Evolutionary conservation across 2,888 invertebrate species (phyloP).

Genomic region (Pyrgus malvae): DNA sequence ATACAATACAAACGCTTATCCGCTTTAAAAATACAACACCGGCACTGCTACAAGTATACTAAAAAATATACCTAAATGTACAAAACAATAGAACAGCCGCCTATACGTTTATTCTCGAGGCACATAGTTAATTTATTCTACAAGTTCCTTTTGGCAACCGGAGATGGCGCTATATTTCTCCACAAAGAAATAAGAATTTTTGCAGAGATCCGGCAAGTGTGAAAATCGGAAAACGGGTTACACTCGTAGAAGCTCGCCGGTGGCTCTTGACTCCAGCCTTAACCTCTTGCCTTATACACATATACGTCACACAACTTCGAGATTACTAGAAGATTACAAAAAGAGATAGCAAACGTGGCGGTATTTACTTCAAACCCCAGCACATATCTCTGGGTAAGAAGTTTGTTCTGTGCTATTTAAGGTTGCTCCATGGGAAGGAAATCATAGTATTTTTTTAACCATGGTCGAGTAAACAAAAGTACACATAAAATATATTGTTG

Average conservation of each 20-base stretch:
- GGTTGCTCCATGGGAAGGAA: too few species aligned
- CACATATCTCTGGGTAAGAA: too few species aligned
- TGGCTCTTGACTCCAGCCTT: conserved; percentile 45
- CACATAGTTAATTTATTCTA: conserved; percentile 19
- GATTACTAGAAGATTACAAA: conserved; percentile 30
- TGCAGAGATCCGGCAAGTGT: conserved; percentile 42
- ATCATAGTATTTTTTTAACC: too few species aligned
- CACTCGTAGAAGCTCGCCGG: conserved; percentile 42
- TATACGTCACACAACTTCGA: conserved; percentile 30
- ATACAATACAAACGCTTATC: too few species aligned
- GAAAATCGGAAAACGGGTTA: conserved; percentile 48
- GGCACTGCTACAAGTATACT: background rate
- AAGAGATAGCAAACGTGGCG: too few species aligned
- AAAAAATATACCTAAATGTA: background rate
- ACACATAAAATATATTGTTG: too few species aligned
- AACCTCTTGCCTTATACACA: conserved; percentile 21
- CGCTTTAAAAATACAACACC: background rate
- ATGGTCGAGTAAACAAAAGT: too few species aligned
- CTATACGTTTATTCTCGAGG: background rate
- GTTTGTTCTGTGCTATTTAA: too few species aligned
- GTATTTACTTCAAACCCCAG: too few species aligned
- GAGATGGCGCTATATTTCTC: conserved; percentile 35
- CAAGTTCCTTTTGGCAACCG: conserved; percentile 26
- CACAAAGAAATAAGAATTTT: conserved; percentile 36
- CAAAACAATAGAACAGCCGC: background rate